Conservation (phyloP, 2,888 invertebrate genomes). For the Trachelus iudaicus region DNA sequence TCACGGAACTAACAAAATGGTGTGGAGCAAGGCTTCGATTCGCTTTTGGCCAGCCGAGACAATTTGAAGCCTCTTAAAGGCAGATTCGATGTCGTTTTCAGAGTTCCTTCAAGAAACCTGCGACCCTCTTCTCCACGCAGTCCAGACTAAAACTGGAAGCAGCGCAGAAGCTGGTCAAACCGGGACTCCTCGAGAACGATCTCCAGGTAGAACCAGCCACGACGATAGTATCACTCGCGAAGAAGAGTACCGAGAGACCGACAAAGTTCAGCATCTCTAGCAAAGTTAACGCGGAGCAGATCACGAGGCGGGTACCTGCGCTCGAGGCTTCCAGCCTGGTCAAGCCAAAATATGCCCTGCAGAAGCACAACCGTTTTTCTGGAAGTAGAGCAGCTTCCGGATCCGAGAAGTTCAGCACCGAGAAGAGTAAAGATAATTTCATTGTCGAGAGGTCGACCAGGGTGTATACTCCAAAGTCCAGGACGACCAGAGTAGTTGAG, state of each 20-base stretch:
- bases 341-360: not conserved
- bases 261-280: not conserved
- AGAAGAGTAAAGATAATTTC: not conserved
- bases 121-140: constrained; percentile 48
- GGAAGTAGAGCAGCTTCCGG: not conserved
- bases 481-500: not conserved
- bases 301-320: not conserved
- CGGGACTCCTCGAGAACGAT: constrained; percentile 46
- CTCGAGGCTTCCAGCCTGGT: not conserved
- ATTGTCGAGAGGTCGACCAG: not conserved
- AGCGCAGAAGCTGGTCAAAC: constrained; percentile 53
- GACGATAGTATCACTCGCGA: constrained; percentile 20
- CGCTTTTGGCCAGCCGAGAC: constrained; percentile 16
- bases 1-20: not conserved
- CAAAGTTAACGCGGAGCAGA: not conserved
- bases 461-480: not conserved
- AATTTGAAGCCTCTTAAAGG: not conserved
- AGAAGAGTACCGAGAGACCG: not conserved
- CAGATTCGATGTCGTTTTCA: constrained; percentile 41
- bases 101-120: constrained; percentile 52
- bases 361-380: not conserved
- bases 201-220: constrained; percentile 34
- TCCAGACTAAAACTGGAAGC: constrained; percentile 58
- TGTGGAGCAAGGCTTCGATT: constrained; percentile 18
- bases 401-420: not conserved